A percentile compares a stretch with the other conserved stretches of the same genome.
Conservation (phyloP, 2,888 invertebrate genomes). For the Ophraella communa region DNA sequence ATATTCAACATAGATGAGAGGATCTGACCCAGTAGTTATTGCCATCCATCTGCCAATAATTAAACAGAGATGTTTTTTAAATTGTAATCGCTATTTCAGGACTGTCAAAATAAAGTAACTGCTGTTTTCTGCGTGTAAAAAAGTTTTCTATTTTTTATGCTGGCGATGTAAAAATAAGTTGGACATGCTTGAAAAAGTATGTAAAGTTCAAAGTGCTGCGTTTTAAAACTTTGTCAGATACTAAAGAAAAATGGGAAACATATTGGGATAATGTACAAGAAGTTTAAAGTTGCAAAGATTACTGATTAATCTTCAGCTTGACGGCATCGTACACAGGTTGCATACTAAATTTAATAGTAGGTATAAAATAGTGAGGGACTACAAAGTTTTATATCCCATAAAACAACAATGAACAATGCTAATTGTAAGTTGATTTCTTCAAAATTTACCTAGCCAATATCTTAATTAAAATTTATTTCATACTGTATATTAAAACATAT, state of each 20-base stretch:
- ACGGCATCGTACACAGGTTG: background rate
- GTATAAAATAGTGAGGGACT: background rate
- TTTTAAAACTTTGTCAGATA: background rate
- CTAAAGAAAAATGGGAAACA: background rate
- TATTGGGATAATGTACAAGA: background rate
- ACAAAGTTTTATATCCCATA: background rate
- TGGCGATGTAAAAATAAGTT: constrained; percentile 15
- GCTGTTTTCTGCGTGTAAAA: background rate
- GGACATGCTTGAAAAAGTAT: constrained; percentile 10
- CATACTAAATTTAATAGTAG: background rate
- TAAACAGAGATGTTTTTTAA: no score
- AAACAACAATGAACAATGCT: no score
- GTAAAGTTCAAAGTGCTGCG: constrained; percentile 12
- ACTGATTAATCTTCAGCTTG: background rate
- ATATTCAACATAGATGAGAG: no score
- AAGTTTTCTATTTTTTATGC: constrained; percentile 13
- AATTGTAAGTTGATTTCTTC: no score
- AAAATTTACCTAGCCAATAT: no score
- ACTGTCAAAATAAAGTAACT: background rate
- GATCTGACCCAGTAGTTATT: no score
- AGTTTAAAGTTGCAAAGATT: background rate
- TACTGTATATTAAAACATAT: no score
- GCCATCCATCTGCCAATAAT: no score
- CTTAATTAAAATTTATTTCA: no score
- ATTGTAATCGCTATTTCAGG: no score